These are phyloP conservation scores for Sceliomorpha sp. DNA, from an alignment of 2,888 invertebrate species.

Conservation along the genomic window DNA sequence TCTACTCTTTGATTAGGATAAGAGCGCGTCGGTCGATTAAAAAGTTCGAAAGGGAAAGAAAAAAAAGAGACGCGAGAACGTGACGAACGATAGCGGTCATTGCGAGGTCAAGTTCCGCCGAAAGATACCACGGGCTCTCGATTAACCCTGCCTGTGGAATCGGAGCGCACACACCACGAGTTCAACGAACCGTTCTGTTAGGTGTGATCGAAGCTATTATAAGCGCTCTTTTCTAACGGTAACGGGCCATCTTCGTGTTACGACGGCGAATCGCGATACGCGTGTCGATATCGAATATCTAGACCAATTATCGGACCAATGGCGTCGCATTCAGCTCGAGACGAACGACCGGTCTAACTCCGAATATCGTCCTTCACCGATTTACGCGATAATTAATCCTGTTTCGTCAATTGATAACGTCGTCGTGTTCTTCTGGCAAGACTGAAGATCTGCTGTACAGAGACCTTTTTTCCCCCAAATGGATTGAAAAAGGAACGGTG, in stretches of 20 bases:
- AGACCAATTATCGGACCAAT: not conserved
- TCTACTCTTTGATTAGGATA: too few species aligned
- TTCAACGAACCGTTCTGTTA: conserved; percentile 18
- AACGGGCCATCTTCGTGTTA: conserved; percentile 15
- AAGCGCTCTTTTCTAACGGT: conserved; percentile 18
- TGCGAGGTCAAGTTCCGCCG: conserved; percentile 10
- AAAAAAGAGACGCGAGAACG: not conserved
- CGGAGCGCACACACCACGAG: conserved; percentile 12
- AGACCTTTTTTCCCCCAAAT: too few species aligned
- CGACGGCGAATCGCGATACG: conserved; percentile 11
- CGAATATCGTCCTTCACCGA: too few species aligned
- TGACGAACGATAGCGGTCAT: conserved; percentile 1
- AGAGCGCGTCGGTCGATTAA: not conserved
- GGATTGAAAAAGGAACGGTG: too few species aligned
- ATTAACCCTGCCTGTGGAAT: conserved; percentile 17
- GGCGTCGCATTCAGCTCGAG: too few species aligned
- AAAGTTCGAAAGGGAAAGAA: too few species aligned
- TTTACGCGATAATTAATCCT: too few species aligned
- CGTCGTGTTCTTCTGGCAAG: too few species aligned
- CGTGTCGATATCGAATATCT: conserved; percentile 7
- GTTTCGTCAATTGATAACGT: too few species aligned
- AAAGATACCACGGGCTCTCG: conserved; percentile 12
- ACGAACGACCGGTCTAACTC: too few species aligned
- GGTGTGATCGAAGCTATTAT: conserved; percentile 20
- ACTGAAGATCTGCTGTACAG: too few species aligned